A percentile compares a stretch with the other conserved stretches of the same genome.
phyloP scores from a whole-genome alignment of 2,113 vertebrate species.

The Sinosuthora webbiana region DNA sequence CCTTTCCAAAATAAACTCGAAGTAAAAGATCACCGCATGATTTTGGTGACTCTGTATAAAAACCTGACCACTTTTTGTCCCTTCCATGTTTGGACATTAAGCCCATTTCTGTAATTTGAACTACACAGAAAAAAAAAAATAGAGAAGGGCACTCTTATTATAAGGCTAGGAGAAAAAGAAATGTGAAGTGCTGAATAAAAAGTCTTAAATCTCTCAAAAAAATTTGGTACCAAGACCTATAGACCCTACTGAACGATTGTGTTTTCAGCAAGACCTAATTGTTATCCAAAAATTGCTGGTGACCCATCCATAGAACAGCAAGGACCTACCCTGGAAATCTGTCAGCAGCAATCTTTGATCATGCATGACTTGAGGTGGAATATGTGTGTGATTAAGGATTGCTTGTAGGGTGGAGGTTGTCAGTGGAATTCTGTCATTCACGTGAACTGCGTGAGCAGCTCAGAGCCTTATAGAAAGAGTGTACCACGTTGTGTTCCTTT shows the following conservation, averaged over 20 bases:
- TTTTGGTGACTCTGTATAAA: constrained; percentile 59
- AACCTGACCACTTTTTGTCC: constrained; percentile 57
- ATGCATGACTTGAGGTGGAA: neutral
- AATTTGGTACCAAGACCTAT: neutral
- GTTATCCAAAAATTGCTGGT: neutral
- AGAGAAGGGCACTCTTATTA: constrained; percentile 71
- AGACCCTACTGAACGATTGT: neutral
- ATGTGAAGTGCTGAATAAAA: neutral
- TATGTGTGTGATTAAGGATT: neutral
- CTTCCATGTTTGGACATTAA: constrained; percentile 60
- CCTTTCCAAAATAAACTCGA: constrained; percentile 42
- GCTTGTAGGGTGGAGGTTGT: neutral
- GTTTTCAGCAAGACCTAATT: neutral
- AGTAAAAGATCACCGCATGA: constrained; percentile 55
- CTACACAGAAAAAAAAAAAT: neutral
- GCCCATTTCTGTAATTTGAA: constrained; percentile 52
- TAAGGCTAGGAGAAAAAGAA: constrained; percentile 63
- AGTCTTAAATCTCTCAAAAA: neutral
- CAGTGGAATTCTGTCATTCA: neutral
- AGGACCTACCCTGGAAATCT: neutral
- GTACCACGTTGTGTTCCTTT: constrained; percentile 47
- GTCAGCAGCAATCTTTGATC: neutral
- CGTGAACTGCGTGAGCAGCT: neutral
- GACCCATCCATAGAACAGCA: neutral
- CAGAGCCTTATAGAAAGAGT: constrained; percentile 74